These are phyloP conservation scores for Crotalus viridis DNA, from an alignment of 2,113 vertebrate species.

Conservation along the genomic window DNA sequence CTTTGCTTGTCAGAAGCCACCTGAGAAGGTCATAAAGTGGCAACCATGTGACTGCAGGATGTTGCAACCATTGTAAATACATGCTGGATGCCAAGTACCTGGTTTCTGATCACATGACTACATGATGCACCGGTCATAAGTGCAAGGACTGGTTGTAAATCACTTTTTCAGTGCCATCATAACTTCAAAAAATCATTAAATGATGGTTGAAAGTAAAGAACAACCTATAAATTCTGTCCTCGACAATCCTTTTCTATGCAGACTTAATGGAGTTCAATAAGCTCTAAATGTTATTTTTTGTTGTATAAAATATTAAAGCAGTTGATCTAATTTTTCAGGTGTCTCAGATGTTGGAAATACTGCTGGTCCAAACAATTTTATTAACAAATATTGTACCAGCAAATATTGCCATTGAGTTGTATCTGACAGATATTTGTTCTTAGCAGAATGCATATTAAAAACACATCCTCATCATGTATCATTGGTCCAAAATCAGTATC, in stretches of 20 bases:
- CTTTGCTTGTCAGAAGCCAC: too few species aligned
- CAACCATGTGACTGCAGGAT: too few species aligned
- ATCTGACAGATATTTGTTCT: neutral
- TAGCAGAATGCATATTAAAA: neutral
- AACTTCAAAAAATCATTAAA: neutral
- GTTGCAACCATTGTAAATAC: too few species aligned
- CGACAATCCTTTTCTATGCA: neutral
- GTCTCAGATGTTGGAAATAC: neutral
- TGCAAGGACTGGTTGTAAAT: too few species aligned
- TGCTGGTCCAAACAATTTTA: neutral
- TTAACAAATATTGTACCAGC: neutral
- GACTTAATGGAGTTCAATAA: neutral
- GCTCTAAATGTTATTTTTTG: neutral
- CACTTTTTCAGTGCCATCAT: too few species aligned
- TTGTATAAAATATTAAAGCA: neutral
- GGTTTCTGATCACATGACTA: too few species aligned
- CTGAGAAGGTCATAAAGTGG: too few species aligned
- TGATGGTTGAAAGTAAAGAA: neutral
- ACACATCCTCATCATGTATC: neutral
- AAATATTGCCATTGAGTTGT: neutral
- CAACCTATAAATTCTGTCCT: neutral
- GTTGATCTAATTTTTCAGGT: neutral
- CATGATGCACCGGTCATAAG: too few species aligned
- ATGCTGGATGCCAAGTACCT: too few species aligned
- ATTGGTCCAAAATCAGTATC: neutral